phyloP scores from a whole-genome alignment of 2,113 vertebrate species.

The Scatophagus argus region DNA sequence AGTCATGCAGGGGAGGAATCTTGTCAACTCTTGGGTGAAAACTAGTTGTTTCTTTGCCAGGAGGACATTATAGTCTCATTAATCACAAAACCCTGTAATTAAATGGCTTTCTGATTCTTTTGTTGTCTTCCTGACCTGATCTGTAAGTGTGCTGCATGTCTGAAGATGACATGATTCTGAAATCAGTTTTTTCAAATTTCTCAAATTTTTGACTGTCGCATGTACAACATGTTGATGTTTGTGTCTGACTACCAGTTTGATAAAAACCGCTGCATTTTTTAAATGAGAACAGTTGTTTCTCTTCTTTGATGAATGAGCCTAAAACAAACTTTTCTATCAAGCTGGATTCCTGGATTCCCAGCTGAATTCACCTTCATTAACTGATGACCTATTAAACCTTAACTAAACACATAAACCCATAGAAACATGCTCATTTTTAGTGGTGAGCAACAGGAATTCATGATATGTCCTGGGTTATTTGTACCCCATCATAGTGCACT shows the following conservation, averaged over 20 bases:
- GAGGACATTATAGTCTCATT: slow-evolving; percentile 53
- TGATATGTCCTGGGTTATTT: not conserved
- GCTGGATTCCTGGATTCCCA: not conserved
- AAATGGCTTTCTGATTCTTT: slow-evolving; percentile 6
- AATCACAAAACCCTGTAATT: slow-evolving; percentile 43
- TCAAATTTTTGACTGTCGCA: too few relatives aligned
- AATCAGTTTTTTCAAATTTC: too few relatives aligned
- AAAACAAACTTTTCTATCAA: not conserved
- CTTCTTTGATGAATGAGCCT: not conserved
- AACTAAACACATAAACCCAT: not conserved
- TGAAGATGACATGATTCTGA: not conserved
- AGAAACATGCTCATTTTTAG: not conserved
- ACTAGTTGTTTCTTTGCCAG: slow-evolving; percentile 42
- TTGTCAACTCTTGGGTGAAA: slow-evolving; percentile 47
- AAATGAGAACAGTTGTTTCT: not conserved
- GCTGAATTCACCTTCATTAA: not conserved
- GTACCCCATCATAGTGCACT: not conserved
- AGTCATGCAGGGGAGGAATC: slow-evolving; percentile 36
- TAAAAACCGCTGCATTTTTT: not conserved
- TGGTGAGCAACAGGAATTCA: not conserved
- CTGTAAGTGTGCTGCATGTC: slow-evolving; percentile 9
- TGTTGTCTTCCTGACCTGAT: slow-evolving; percentile 20
- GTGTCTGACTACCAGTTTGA: not conserved
- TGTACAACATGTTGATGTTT: not conserved
- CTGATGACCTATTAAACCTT: not conserved